Evolutionary conservation across 1,140 invertebrate species (phyloP).

Genomic region (Eurosta solidaginis): DNA sequence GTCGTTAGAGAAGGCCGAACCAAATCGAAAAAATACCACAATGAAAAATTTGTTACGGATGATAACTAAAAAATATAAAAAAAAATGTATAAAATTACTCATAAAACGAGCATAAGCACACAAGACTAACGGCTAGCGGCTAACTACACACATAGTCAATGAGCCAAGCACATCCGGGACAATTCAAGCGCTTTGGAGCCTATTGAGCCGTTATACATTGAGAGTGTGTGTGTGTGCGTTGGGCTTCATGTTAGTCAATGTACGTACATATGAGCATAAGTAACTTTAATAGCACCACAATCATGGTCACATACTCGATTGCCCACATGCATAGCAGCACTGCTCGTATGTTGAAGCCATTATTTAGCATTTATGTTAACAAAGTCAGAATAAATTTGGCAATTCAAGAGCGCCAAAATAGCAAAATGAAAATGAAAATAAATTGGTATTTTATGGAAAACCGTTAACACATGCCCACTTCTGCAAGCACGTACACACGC

Average conservation of each 20-base stretch:
- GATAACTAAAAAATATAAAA: not conserved
- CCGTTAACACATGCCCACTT: not conserved
- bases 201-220: not conserved
- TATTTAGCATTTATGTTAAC: slow-evolving; percentile 8
- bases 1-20: not conserved
- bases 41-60: not conserved
- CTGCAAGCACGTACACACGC: not conserved
- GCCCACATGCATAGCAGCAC: no score
- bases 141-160: no score
- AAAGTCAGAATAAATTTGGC: slow-evolving; percentile 16
- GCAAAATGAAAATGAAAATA: not conserved
- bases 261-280: not conserved
- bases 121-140: not conserved
- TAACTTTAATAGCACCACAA: not conserved
- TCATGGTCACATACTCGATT: not conserved
- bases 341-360: no score
- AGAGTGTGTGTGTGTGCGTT: not conserved
- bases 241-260: not conserved
- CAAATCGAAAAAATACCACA: not conserved
- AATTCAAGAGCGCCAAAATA: slow-evolving; percentile 20
- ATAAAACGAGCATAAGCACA: not conserved
- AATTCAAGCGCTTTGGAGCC: not conserved
- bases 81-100: not conserved
- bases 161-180: not conserved
- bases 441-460: not conserved